These are phyloP conservation scores for Heteronetta atricapilla DNA, from an alignment of 2,113 vertebrate species.

Conservation along the genomic window DNA sequence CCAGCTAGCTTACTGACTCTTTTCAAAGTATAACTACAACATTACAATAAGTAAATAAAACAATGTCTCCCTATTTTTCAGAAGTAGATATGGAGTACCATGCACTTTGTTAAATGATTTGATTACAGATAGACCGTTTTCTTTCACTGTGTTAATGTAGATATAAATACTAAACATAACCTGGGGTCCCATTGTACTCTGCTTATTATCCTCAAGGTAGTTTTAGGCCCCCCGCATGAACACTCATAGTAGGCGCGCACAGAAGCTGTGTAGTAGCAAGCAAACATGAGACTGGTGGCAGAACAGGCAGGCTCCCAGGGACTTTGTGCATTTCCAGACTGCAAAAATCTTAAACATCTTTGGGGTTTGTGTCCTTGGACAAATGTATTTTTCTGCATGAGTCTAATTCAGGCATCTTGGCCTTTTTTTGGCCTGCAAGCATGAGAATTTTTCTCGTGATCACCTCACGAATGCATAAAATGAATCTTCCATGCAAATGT, in stretches of 20 bases:
- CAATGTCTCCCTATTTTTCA: background rate
- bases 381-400: background rate
- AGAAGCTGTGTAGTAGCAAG: background rate
- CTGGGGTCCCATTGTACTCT: background rate
- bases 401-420: background rate
- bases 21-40: background rate
- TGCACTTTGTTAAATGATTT: background rate
- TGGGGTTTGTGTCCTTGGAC: background rate
- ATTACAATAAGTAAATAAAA: background rate
- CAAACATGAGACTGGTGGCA: background rate
- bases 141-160: background rate
- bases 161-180: background rate
- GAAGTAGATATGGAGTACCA: background rate
- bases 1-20: background rate
- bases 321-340: background rate
- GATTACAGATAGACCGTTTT: background rate
- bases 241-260: background rate
- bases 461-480: background rate
- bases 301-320: background rate
- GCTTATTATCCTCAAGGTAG: background rate
- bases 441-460: background rate
- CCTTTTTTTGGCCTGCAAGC: background rate
- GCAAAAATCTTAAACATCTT: background rate
- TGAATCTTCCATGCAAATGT: background rate
- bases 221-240: background rate